phyloP scores from a whole-genome alignment of 2,113 vertebrate genomes.

The Callipepla californica region DNA sequence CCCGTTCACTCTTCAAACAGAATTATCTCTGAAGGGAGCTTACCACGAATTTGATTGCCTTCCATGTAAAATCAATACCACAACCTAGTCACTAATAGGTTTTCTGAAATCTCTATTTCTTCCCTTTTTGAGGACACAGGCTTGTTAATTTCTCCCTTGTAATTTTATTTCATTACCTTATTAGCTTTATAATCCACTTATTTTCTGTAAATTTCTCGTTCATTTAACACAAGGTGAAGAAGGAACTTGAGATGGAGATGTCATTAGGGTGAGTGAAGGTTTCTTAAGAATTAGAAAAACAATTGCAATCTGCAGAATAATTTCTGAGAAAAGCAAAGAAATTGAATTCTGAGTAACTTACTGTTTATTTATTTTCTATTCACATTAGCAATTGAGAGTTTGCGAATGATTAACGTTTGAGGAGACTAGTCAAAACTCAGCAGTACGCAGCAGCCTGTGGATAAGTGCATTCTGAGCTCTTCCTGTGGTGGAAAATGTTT shows the following conservation, averaged over 20 bases:
- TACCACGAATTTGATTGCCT: conserved; percentile 43
- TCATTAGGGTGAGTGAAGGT: background rate
- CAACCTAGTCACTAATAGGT: background rate
- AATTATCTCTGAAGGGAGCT: conserved; percentile 33
- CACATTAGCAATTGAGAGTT: background rate
- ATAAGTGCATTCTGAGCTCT: conserved; percentile 47
- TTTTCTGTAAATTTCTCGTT: conserved; percentile 4
- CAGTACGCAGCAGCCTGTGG: background rate
- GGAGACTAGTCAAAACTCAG: conserved; percentile 43
- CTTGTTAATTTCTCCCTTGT: background rate
- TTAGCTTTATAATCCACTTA: background rate
- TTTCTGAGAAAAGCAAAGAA: conserved; percentile 36
- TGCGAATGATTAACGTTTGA: conserved; percentile 18
- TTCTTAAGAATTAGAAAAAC: conserved; percentile 17
- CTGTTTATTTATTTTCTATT: conserved; percentile 38
- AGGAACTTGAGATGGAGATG: background rate
- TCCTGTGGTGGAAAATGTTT: conserved; percentile 24
- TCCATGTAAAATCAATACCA: conserved; percentile 49
- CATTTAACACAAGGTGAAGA: background rate
- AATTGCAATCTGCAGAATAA: background rate
- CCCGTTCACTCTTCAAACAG: background rate
- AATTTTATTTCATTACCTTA: background rate
- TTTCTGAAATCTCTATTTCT: conserved; percentile 16
- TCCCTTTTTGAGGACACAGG: background rate
- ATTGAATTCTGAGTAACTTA: background rate